Percentiles rank a stretch among this genome's conserved stretches.
Evolutionary conservation across 2,113 vertebrate species (phyloP).

Genomic region (Pelusios castaneus): DNA sequence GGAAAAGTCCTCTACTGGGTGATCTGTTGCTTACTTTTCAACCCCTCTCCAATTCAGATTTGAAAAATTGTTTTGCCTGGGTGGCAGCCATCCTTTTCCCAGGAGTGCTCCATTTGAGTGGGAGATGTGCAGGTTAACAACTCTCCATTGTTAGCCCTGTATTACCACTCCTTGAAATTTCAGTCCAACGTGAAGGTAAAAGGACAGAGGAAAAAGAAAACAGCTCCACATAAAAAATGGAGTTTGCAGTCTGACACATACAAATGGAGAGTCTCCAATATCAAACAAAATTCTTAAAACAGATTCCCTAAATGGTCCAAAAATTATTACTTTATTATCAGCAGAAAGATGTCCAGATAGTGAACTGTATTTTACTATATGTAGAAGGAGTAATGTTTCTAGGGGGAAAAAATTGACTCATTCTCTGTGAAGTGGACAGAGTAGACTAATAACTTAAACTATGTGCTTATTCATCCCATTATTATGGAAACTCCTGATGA

Average conservation of each 20-base stretch:
- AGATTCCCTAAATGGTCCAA: neutral
- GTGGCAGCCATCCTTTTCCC: neutral
- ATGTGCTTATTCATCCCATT: constrained; percentile 38
- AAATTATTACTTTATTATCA: neutral
- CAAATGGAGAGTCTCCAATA: neutral
- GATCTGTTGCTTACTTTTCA: neutral
- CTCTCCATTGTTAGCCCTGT: neutral
- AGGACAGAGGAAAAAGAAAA: neutral
- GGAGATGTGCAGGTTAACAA: neutral
- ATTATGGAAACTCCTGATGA: constrained; percentile 53
- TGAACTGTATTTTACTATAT: neutral
- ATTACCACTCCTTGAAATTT: neutral
- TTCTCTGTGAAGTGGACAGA: neutral
- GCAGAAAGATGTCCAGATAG: neutral
- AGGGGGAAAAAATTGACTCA: neutral
- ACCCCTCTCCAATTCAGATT: neutral
- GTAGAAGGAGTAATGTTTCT: neutral
- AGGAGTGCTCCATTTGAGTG: neutral
- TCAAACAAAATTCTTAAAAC: neutral
- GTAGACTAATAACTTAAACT: neutral
- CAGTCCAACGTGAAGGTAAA: neutral
- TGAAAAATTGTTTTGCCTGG: neutral
- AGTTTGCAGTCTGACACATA: neutral
- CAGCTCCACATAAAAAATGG: neutral
- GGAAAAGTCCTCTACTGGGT: neutral